Conservation (phyloP, 2,113 vertebrate genomes). For the Lophotis ruficrista region DNA sequence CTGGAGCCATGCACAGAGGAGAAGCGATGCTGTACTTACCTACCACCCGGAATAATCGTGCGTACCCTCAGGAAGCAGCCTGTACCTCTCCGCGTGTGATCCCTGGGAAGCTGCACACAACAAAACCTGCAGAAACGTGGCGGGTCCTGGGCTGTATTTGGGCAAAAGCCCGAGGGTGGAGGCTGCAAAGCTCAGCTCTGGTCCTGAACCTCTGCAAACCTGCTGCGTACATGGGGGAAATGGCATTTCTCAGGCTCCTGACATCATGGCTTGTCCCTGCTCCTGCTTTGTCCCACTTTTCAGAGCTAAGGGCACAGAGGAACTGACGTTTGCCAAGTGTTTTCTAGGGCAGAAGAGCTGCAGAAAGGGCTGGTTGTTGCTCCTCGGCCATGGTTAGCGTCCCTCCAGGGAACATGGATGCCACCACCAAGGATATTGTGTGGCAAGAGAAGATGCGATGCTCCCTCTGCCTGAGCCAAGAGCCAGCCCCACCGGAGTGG, state of each 20-base stretch:
- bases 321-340: accelerated
- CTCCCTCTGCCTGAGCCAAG: accelerated
- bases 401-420: accelerated
- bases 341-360: background rate
- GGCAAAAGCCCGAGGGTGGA: background rate
- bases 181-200: background rate
- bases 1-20: background rate
- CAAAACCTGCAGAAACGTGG: background rate
- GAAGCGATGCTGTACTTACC: background rate
- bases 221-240: background rate
- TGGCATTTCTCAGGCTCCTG: background rate
- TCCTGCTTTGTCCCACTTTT: background rate
- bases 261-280: background rate
- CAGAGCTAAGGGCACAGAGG: background rate
- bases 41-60: background rate
- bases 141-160: background rate
- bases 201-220: background rate
- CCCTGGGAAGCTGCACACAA: background rate
- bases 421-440: background rate
- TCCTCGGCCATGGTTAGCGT: background rate
- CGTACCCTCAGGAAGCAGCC: background rate
- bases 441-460: background rate
- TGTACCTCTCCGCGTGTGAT: background rate
- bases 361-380: background rate
- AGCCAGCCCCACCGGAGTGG: background rate